phyloP scores from a whole-genome alignment of 2,797 vertebrate genomes.

The Danio tinwini region DNA sequence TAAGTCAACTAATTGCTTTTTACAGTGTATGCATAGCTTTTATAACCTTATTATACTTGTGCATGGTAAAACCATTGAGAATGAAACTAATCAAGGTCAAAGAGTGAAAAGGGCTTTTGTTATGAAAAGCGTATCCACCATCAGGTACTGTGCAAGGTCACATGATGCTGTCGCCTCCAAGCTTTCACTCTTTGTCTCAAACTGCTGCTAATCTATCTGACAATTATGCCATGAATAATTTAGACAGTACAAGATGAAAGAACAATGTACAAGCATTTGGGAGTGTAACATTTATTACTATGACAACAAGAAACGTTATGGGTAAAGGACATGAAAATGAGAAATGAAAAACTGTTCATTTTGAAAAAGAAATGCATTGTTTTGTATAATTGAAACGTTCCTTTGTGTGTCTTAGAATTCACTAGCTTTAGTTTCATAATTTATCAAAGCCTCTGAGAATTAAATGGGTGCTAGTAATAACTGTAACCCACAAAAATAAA shows the following conservation, averaged over 20 bases:
- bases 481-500: background rate
- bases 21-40: no score
- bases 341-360: background rate
- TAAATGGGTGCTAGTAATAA: background rate
- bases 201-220: conserved; percentile 44
- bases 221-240: conserved; percentile 61
- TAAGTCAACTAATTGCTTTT: no score
- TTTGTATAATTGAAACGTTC: background rate
- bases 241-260: conserved; percentile 52
- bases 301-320: conserved; percentile 32
- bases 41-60: background rate
- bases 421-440: background rate
- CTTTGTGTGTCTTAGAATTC: background rate
- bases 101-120: background rate
- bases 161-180: conserved; percentile 24
- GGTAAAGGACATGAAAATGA: background rate
- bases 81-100: background rate
- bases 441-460: background rate
- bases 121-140: conserved; percentile 22
- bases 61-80: background rate
- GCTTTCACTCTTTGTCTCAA: conserved; percentile 57
- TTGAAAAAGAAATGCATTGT: background rate
- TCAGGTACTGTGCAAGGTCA: background rate
- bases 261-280: conserved; percentile 41
- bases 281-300: conserved; percentile 47